Percentiles rank a stretch among this genome's conserved stretches.
phyloP scores from a whole-genome alignment of 2,113 vertebrate species.

The Anolis carolinensis region DNA sequence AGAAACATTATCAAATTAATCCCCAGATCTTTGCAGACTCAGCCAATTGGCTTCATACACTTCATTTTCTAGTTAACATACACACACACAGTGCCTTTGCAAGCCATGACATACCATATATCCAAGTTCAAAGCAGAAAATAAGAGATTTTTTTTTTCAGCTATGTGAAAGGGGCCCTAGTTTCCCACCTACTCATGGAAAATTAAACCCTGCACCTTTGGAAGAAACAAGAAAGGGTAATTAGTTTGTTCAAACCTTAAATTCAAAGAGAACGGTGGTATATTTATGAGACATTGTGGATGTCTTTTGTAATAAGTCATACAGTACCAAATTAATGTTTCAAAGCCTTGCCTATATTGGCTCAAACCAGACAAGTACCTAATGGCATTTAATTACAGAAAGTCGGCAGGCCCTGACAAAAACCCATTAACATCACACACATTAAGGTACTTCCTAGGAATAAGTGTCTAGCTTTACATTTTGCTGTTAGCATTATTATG shows the following conservation, averaged over 20 bases:
- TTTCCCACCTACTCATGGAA: background rate
- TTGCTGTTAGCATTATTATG: slow-evolving; percentile 58
- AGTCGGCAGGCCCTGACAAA: slow-evolving; percentile 19
- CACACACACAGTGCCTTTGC: no score
- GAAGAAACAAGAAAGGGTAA: background rate
- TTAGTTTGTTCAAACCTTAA: background rate
- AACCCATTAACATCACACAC: background rate
- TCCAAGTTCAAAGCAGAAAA: no score
- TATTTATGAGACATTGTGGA: background rate
- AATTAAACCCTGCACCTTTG: background rate
- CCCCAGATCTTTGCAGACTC: no score
- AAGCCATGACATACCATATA: no score
- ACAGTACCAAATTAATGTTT: slow-evolving; percentile 5
- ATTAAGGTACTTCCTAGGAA: background rate
- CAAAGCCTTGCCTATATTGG: slow-evolving; percentile 21
- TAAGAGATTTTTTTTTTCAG: no score
- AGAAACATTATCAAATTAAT: no score
- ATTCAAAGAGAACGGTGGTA: background rate
- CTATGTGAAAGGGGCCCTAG: no score
- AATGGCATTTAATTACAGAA: slow-evolving; percentile 33
- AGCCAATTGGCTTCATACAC: no score
- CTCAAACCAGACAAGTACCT: slow-evolving; percentile 47
- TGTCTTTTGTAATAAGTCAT: background rate
- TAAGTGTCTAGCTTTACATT: slow-evolving; percentile 20
- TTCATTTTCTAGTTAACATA: no score